Percentiles rank a stretch among this genome's conserved stretches.
These are phyloP conservation scores for Puntigrus tetrazona DNA, from an alignment of 2,113 vertebrate species.

Conservation along the genomic window DNA sequence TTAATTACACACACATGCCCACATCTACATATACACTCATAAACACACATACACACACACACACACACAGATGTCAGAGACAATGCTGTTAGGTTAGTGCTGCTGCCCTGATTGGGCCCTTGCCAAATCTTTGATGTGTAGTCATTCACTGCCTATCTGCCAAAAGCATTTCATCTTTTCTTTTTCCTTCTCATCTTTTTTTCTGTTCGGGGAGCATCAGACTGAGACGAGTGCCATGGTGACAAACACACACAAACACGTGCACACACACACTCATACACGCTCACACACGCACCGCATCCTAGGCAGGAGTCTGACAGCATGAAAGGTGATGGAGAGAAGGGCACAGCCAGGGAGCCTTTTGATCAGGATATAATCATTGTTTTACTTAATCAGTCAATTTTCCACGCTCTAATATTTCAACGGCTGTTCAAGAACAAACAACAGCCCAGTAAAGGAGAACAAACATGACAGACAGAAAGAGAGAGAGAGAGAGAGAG, in stretches of 20 bases:
- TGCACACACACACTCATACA: background rate
- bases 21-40: background rate
- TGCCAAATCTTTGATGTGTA: conserved; percentile 40
- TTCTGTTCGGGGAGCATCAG: conserved; percentile 16
- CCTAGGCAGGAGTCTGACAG: conserved; percentile 22
- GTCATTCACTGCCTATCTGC: conserved; percentile 23
- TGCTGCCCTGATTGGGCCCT: conserved; percentile 26
- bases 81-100: conserved; percentile 22
- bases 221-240: background rate
- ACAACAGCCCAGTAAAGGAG: conserved; percentile 4
- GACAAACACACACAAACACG: background rate
- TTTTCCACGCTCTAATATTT: conserved; percentile 27
- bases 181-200: conserved; percentile 15
- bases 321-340: conserved; percentile 18
- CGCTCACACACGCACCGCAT: background rate
- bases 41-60: background rate
- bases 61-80: background rate
- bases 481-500: background rate
- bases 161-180: conserved; percentile 28
- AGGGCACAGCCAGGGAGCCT: conserved; percentile 9
- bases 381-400: conserved; percentile 28
- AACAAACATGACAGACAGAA: background rate
- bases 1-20: background rate
- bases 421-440: conserved; percentile 9
- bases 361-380: conserved; percentile 38